Evolutionary conservation across 92 coral and sea anemone genomes (phyloP), one percentile per base, ranked within the genome.

Genomic region (Zoanthus solanderi): DNA sequence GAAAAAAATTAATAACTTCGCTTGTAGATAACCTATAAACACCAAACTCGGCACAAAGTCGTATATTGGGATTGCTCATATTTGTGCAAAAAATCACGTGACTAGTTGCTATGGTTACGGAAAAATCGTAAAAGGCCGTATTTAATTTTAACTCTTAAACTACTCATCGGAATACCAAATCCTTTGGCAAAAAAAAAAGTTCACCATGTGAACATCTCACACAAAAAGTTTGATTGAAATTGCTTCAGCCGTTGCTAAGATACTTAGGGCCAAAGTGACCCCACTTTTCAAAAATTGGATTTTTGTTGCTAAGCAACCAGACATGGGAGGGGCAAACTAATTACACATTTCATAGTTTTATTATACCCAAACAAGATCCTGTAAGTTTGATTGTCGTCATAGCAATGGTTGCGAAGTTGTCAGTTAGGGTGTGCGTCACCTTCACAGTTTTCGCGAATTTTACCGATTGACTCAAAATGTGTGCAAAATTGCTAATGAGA

Each of bases 41-140:
- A 30, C 47, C 46, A 71, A 71, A 71, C 46, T 71, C 31, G 45
- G 47, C 16, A 30, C 45, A 30, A 31, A 30, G 50, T 71, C 30
- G 0, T 71, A 30, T 30, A 30, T 30, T 71, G 45, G 17, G 46
- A 30, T 71, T 71, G 46, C 7, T 30, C 75, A 30, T 30, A 30
- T 30, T 71, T 71, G 75, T 71, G 47, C 75, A n/a, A 65, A 8
- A 65, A 65, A 65, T 65, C 71, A 65, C 71, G 30, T n/a, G 71
- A 65, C 31, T 65, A 7, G 30, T 65, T 65, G 31, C n/a, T 28
- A 65, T 65, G 32, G 71, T 65, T 65, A 65, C 71, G 32, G 30
- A 65, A 31, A 65, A 65, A 16, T n/a, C 8, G 30, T 7, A 65
- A 65, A n/a, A 65, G n/a, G 71, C 71, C 71, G 71, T 65, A 65